Evolutionary conservation across 2,888 invertebrate genomes (phyloP).

Genomic region (Hermaeophaga mercurialis): DNA sequence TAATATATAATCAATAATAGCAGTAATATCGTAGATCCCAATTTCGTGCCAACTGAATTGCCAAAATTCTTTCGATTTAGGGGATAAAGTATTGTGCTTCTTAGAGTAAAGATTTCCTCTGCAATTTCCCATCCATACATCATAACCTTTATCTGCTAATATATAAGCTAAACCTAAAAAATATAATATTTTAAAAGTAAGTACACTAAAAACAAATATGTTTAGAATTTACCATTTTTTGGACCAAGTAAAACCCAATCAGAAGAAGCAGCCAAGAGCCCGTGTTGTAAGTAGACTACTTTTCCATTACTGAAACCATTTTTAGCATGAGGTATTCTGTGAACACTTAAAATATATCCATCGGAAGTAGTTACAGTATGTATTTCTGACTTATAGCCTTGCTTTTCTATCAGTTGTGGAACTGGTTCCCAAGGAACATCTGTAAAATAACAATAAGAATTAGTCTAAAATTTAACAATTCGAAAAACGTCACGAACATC

Average conservation of each 20-base stretch:
- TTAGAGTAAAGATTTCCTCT: slow-evolving; percentile 42
- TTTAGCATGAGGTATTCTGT: slow-evolving; percentile 61
- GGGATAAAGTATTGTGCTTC: slow-evolving; percentile 37
- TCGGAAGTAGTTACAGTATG: slow-evolving; percentile 59
- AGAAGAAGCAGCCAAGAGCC: slow-evolving; percentile 60
- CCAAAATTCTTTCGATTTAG: slow-evolving; percentile 47
- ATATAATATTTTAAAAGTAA: too few relatives aligned
- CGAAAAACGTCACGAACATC: neutral
- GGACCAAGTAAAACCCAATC: slow-evolving; percentile 63
- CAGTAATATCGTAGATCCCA: slow-evolving; percentile 76
- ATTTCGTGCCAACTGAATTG: slow-evolving; percentile 80
- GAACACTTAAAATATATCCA: slow-evolving; percentile 63
- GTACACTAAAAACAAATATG: too few relatives aligned
- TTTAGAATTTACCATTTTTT: too few relatives aligned
- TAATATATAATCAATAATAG: slow-evolving; percentile 76
- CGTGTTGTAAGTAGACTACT: slow-evolving; percentile 61
- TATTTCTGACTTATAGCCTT: slow-evolving; percentile 57
- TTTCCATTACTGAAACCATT: slow-evolving; percentile 34
- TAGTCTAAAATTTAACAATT: neutral
- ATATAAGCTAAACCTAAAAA: slow-evolving; percentile 36
- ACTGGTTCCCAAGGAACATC: slow-evolving; percentile 1
- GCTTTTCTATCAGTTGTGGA: slow-evolving; percentile 51
- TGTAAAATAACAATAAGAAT: neutral
- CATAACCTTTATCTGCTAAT: slow-evolving; percentile 46
- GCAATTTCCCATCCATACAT: slow-evolving; percentile 47